phyloP scores from a whole-genome alignment of 2,797 vertebrate species.

The Loris lydekkerianus region DNA sequence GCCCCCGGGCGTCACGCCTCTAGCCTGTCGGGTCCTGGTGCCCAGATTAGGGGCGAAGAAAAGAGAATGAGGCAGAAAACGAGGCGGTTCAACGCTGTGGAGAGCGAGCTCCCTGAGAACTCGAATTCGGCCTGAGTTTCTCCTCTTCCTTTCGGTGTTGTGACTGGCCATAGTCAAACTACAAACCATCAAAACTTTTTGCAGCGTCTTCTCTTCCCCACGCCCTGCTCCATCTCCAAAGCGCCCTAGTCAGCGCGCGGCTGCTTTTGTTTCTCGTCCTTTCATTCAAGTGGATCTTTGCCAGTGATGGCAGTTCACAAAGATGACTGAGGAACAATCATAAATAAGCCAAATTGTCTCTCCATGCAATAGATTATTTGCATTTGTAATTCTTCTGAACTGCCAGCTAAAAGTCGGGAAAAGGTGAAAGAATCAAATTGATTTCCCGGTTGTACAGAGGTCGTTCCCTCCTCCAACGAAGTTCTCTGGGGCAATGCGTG shows the following conservation, averaged over 20 bases:
- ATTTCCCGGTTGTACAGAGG: accelerated
- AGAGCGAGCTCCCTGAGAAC: not conserved
- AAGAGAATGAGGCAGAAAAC: not conserved
- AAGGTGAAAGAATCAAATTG: not conserved
- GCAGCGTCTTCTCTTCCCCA: not conserved
- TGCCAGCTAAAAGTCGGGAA: not conserved
- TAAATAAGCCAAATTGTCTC: not conserved
- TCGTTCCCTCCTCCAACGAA: too few species aligned
- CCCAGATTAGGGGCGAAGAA: not conserved
- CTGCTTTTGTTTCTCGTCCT: slow-evolving; percentile 26
- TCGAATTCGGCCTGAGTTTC: not conserved
- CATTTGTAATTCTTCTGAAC: slow-evolving; percentile 8
- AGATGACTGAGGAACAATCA: not conserved
- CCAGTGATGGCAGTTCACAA: not conserved
- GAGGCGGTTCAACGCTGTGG: not conserved
- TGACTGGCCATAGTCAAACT: not conserved
- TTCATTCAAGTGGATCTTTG: slow-evolving; percentile 13
- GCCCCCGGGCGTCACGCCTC: not conserved
- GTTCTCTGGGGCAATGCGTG: not conserved
- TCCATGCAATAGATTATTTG: not conserved
- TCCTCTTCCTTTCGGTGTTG: not conserved
- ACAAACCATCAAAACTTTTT: not conserved
- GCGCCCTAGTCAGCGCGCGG: not conserved
- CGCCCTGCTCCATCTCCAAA: not conserved
- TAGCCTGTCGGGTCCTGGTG: accelerated